Evolutionary conservation across 2,797 vertebrate species (phyloP).

Genomic region (Bufotes viridis): DNA sequence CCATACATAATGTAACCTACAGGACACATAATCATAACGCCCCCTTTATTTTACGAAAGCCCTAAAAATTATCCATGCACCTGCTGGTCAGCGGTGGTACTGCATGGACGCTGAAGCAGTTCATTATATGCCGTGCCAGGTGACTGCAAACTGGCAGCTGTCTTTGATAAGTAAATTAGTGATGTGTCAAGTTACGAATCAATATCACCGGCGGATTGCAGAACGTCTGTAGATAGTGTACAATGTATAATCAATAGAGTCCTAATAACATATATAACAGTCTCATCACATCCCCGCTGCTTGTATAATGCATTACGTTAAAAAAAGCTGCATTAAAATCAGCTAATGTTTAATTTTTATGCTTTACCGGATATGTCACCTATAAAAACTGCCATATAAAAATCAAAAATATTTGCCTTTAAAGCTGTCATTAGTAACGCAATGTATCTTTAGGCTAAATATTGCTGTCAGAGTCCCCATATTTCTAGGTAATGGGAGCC

Average conservation of each 20-base stretch:
- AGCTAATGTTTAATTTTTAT: constrained; percentile 31
- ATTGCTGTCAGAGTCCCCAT: constrained; percentile 1
- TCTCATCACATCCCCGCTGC: constrained; percentile 6
- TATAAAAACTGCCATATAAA: constrained; percentile 6
- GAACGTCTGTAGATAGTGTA: constrained; percentile 31
- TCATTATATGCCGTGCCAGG: background rate
- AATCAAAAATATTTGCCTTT: constrained; percentile 41
- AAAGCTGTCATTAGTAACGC: constrained; percentile 29
- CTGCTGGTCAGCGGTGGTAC: constrained; percentile 4
- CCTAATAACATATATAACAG: constrained; percentile 42
- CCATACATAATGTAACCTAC: background rate
- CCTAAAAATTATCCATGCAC: background rate
- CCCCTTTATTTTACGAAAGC: background rate
- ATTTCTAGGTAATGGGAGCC: constrained; percentile 23
- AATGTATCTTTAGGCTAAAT: constrained; percentile 9
- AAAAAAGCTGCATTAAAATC: constrained; percentile 17
- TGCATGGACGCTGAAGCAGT: background rate
- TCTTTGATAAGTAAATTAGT: constrained; percentile 44
- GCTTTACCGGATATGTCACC: constrained; percentile 26
- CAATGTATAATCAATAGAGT: constrained; percentile 45
- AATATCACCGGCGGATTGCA: constrained; percentile 25
- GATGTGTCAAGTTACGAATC: constrained; percentile 49
- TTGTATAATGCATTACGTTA: constrained; percentile 15
- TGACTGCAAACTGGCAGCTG: constrained; percentile 23
- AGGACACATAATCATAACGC: too few relatives aligned